Percentiles rank a stretch among this genome's conserved stretches.
These are phyloP conservation scores for Alethe diademata DNA, from an alignment of 2,113 vertebrate genomes.

Conservation along the genomic window DNA sequence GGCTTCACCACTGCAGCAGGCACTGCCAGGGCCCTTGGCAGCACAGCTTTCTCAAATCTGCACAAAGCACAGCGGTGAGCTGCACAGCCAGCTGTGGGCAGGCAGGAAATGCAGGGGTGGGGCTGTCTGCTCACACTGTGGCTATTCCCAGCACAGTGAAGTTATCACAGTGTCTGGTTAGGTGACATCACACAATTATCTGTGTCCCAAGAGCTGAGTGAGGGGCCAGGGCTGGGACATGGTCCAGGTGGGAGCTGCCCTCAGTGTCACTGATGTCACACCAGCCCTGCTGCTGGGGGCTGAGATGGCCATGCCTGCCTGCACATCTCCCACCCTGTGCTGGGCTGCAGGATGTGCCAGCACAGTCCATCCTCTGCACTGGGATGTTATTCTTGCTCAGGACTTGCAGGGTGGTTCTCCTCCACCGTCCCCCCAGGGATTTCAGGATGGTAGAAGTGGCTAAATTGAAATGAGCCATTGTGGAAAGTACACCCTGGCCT, in stretches of 20 bases:
- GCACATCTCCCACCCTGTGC: neutral
- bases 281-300: neutral
- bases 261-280: neutral
- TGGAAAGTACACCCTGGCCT: neutral
- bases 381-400: neutral
- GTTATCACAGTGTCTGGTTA: neutral
- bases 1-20: neutral
- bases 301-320: neutral
- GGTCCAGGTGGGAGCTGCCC: neutral
- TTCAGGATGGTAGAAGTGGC: neutral
- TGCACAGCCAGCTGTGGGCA: neutral
- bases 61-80: accelerated
- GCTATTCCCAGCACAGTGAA: neutral
- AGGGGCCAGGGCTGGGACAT: neutral
- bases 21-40: neutral
- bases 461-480: neutral
- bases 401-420: neutral
- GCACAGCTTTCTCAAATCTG: accelerated
- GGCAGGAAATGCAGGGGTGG: neutral
- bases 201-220: neutral
- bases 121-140: neutral
- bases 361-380: neutral
- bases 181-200: neutral
- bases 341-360: neutral
- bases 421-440: accelerated